Base-by-base conservation (phyloP, 2,888 invertebrate genomes). In the Caenorhabditis sp. region DNA sequence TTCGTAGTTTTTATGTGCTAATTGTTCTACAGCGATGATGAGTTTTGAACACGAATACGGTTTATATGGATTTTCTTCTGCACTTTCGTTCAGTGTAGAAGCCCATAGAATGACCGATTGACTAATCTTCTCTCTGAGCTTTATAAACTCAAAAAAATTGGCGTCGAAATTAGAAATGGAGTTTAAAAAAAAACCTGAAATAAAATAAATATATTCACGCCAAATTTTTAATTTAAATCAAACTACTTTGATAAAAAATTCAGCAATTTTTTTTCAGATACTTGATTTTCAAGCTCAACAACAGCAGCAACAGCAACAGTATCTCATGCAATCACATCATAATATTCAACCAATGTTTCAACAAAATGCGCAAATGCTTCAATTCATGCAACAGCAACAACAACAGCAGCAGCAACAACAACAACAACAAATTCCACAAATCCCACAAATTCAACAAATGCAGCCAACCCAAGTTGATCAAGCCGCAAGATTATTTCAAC, bases 331-430 rank as follows among this genome's bases (percentile, higher is more conserved):
- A 54, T 54, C 14, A 21, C 51, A 17, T 59, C 69, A 23, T 26
- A 43, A 53, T 59, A 60, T 36, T 26, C 68, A 66, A 37, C 60
- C 59, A 24, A 27, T 58, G 1, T 5, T 55, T n/a, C 74, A 76
- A 49, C 69, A 59, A 21, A 21, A 24, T 43, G 8, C 61, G 19
- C 68, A 60, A 31, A 55, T 53, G 23, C 65, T 51, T 1, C 73
- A 75, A 36, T 62, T 64, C 14, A 58, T 50, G 19, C 62, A 26
- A 27, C 69, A 43, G 49, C 66, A 49, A 27, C 64, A 69, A 49
- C 65, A 67, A n/a, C 78, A 65, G 23, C 78, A 77, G 53, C 79
- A 70, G 5, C 63, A 54, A 14, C 69, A 58, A 36, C 64, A 62
- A 51, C 24, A 57, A 12, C 53, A 63, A n/a, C 61, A 58, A 10